A percentile compares a stretch with the other conserved stretches of the same genome.
phyloP scores from a whole-genome alignment of 2,888 invertebrate species.

The Ophioninae sp. region DNA sequence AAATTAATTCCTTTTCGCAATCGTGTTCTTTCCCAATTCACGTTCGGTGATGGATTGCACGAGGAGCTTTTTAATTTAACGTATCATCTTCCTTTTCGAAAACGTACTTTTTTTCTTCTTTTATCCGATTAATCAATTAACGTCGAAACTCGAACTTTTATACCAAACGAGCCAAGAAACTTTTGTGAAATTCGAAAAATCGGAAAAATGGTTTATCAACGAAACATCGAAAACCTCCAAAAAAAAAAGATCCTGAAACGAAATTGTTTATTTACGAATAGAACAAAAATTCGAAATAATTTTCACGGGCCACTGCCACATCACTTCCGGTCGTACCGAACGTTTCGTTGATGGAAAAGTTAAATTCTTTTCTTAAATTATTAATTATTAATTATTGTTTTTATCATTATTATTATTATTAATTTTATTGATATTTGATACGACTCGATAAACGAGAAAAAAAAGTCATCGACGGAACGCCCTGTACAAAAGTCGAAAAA shows the following conservation, averaged over 20 bases:
- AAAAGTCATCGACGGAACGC: slow-evolving; percentile 41
- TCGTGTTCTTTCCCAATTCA: background rate
- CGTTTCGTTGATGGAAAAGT: slow-evolving; percentile 61
- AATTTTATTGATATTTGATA: background rate
- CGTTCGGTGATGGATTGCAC: background rate
- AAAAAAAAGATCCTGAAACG: slow-evolving; percentile 34
- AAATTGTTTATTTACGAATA: slow-evolving; percentile 62
- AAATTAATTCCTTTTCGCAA: background rate
- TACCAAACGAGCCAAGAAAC: too few relatives aligned
- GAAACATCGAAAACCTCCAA: background rate
- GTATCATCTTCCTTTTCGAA: background rate
- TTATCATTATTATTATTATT: slow-evolving; percentile 17
- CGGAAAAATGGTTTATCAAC: background rate
- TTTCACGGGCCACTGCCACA: slow-evolving; percentile 59
- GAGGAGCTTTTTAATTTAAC: background rate
- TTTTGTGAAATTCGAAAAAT: background rate
- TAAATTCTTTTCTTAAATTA: slow-evolving; percentile 27
- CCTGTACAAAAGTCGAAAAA: slow-evolving; percentile 54
- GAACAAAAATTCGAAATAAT: slow-evolving; percentile 55
- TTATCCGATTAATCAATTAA: background rate
- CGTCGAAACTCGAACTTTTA: too few relatives aligned
- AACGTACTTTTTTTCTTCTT: background rate
- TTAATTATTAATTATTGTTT: background rate
- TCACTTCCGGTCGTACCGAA: slow-evolving; percentile 59
- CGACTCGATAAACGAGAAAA: background rate